Base-by-base conservation (phyloP, 2,888 invertebrate species). In the Andrena fulva region DNA sequence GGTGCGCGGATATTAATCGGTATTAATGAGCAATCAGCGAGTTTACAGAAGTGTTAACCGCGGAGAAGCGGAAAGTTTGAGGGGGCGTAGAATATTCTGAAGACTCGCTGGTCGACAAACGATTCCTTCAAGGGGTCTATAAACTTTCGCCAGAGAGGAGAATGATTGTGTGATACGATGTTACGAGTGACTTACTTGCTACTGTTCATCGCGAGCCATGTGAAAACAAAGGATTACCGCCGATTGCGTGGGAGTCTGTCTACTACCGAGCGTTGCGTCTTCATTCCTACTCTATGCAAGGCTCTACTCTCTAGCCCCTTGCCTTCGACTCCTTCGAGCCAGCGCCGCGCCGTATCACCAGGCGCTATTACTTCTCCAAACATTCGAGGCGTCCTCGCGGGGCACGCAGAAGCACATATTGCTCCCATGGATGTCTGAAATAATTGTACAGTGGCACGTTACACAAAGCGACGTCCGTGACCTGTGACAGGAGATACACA, bases 151-250 rank as follows among this genome's bases (percentile, higher is more conserved):
- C 27, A 20, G 52, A 29, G 35, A 56, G 10, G 24, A 52, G 20
- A 20, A 52, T 42, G n/a, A 12, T 35, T 72, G 24, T 52, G 42
- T 2, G 59, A 66, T 29, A 6, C 42, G 56, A 24, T 48, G 56
- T 56, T 10, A 69, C 52, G 35, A 35, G 52, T 20, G n/a, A 29
- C 71, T 8, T 56, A 42, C 10, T 52, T 31, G 73, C 63, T 31
- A 29, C 63, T 31, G 72, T 24, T 71, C 54, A 63, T 66, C 73
- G 48, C 31, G 59, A 8, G 6, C 64, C 12, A 72, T 64, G 64
- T 33, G 77, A 64, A 72, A 73, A 77, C 77, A 77, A 77, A 77
- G 73, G 73, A 73, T 72, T 56, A 64, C 31, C 72, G 64, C 63
- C 56, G 63, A 77, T 64, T 59, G 73, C 73, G 73, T 77, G 77